These are phyloP conservation scores for Abscondita cerata DNA, from an alignment of 2,888 invertebrate species.

Conservation along the genomic window DNA sequence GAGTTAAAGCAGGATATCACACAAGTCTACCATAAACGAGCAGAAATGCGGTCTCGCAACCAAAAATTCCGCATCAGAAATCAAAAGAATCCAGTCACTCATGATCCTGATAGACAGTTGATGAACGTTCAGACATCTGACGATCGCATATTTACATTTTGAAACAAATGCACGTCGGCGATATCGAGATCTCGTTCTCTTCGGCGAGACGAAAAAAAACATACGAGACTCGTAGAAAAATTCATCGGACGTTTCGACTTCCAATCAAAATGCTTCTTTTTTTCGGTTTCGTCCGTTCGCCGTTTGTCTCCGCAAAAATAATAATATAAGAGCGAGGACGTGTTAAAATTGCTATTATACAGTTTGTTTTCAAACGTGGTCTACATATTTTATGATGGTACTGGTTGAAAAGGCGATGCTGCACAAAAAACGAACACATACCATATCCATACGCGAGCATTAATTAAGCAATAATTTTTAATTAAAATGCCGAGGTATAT, in stretches of 20 bases:
- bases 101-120: conserved; percentile 56
- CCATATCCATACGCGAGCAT: too few species aligned
- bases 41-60: conserved; percentile 32
- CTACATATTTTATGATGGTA: conserved; percentile 41
- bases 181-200: neutral
- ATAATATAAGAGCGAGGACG: conserved; percentile 51
- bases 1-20: conserved; percentile 14
- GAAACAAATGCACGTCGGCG: conserved; percentile 24
- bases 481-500: too few species aligned
- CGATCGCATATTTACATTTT: conserved; percentile 43
- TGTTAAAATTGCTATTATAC: conserved; percentile 55
- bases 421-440: neutral
- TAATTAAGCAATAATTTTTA: too few species aligned
- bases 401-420: neutral
- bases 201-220: neutral
- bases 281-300: conserved; percentile 26
- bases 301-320: conserved; percentile 7
- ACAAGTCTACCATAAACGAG: conserved; percentile 22
- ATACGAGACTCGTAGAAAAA: conserved; percentile 5
- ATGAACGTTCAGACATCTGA: conserved; percentile 55
- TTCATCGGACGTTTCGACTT: conserved; percentile 31
- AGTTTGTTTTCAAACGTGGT: conserved; percentile 51
- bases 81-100: conserved; percentile 56
- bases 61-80: conserved; percentile 52
- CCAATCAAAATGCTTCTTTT: conserved; percentile 43